Percentiles rank a stretch among this genome's conserved stretches.
These are phyloP conservation scores for Zaprionus gabonicus DNA, from an alignment of 1,140 invertebrate genomes.

Conservation along the genomic window DNA sequence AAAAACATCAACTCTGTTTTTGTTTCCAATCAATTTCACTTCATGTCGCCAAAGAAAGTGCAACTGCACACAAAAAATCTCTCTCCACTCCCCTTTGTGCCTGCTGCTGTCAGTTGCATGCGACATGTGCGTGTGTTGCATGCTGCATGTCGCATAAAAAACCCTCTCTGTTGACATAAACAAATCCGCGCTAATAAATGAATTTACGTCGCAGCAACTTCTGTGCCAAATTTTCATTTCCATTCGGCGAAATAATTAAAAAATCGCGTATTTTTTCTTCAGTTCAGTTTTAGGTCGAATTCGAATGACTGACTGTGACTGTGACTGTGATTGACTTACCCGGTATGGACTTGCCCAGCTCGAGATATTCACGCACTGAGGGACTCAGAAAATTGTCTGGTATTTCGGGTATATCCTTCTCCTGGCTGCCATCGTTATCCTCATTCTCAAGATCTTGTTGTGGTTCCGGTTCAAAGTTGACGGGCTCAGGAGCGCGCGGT, in stretches of 20 bases:
- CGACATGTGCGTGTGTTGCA: slow-evolving; percentile 19
- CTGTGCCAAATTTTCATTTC: slow-evolving; percentile 62
- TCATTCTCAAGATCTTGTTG: slow-evolving; percentile 89
- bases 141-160: slow-evolving; percentile 40
- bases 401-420: slow-evolving; percentile 86
- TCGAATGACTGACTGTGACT: neutral
- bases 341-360: slow-evolving; percentile 94
- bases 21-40: slow-evolving; percentile 80
- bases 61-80: slow-evolving; percentile 31
- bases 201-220: slow-evolving; percentile 74
- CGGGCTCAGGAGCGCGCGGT: slow-evolving; percentile 87
- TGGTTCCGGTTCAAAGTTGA: slow-evolving; percentile 87
- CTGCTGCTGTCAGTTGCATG: slow-evolving; percentile 70
- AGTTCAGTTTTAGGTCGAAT: slow-evolving; percentile 9
- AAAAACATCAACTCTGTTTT: slow-evolving; percentile 37
- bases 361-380: slow-evolving; percentile 92
- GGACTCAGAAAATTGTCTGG: slow-evolving; percentile 92
- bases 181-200: slow-evolving; percentile 82
- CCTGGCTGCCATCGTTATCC: slow-evolving; percentile 85
- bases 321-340: slow-evolving; percentile 85
- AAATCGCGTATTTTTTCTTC: slow-evolving; percentile 16
- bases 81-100: neutral
- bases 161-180: slow-evolving; percentile 57
- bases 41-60: slow-evolving; percentile 69
- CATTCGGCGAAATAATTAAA: slow-evolving; percentile 46